Evolutionary conservation across 2,113 vertebrate species (phyloP).

Genomic region (Alligator mississippiensis): DNA sequence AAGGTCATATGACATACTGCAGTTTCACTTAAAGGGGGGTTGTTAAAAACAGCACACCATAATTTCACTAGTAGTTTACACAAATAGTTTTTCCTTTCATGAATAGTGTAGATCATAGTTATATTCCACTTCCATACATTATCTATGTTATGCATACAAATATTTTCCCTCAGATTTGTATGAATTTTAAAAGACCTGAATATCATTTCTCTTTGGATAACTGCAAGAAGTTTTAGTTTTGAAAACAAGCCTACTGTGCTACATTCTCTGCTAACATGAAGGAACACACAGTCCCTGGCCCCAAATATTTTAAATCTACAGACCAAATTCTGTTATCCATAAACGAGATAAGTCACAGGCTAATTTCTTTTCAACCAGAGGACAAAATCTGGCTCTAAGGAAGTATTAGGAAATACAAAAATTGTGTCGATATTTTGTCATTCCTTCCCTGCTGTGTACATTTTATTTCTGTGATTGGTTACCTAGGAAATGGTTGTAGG

Average conservation of each 20-base stretch:
- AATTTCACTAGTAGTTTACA: neutral
- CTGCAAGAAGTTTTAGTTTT: neutral
- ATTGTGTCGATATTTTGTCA: neutral
- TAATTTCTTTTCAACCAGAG: neutral
- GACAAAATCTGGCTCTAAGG: neutral
- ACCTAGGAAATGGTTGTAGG: slow-evolving; percentile 28
- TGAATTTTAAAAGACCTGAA: neutral
- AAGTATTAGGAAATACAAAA: neutral
- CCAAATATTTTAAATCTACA: neutral
- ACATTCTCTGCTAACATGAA: neutral
- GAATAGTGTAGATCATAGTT: neutral
- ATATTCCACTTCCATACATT: neutral
- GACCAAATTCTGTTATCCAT: neutral
- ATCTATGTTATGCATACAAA: neutral
- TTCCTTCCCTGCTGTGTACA: neutral
- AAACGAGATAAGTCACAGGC: neutral
- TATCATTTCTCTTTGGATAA: neutral
- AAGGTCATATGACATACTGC: neutral
- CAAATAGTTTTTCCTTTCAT: neutral
- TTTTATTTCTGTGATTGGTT: slow-evolving; percentile 23
- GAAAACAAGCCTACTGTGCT: neutral
- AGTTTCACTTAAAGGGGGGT: neutral
- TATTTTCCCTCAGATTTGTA: neutral
- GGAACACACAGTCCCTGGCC: neutral
- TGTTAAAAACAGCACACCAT: neutral